Base-by-base conservation (phyloP, 2,888 invertebrate genomes). In the Cephus rjabovi region DNA sequence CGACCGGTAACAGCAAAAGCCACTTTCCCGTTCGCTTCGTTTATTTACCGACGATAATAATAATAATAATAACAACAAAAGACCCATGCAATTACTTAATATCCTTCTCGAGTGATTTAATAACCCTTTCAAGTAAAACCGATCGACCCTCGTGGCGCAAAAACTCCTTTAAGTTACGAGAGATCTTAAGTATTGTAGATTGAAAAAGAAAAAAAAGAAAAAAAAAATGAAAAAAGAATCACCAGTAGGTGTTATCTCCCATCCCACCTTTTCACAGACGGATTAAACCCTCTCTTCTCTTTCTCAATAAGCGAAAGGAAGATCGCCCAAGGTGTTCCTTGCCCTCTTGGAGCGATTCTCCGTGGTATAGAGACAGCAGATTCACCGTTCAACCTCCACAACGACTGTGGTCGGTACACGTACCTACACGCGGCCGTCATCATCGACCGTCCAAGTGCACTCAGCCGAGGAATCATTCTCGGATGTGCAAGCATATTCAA, bases 361-460 rank as follows among this genome's bases (percentile, higher is more conserved):
- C 71, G 12, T 15, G 31, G 12, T 33, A 71, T 11, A 31, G 70
- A 30, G 71, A 30, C 71, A 34, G 3, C 71, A 12, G 71, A 3
- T 23, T 23, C 40, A 23, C 9, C 40, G 40, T 56, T 56, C 23
- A 56, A 56, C 23, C 2, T 33, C 6, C 12, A 71, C 31, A 34
- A 76, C 76, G 68, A 74, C 69, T 75, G 37, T 34, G 68, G 68
- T 56, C 35, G 68, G 34, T 73, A 37, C 70, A 69, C 69, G 35
- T 74, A 74, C 69, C 73, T 34, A 73, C 68, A 76, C 76, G 76
- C 76, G 35, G 31, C 73, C 71, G 35, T 78, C 75, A 34, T 73
- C 70, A 70, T 76, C 33, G 79, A 79, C 79, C 77, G 78, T 80
- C 79, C 79, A 80, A 78, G 81, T 80, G 81, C 77, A 73, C 79